Evolutionary conservation across 1,140 invertebrate species (phyloP), one percentile per base, ranked within the genome.

Genomic region (Lanistes nyassanus): DNA sequence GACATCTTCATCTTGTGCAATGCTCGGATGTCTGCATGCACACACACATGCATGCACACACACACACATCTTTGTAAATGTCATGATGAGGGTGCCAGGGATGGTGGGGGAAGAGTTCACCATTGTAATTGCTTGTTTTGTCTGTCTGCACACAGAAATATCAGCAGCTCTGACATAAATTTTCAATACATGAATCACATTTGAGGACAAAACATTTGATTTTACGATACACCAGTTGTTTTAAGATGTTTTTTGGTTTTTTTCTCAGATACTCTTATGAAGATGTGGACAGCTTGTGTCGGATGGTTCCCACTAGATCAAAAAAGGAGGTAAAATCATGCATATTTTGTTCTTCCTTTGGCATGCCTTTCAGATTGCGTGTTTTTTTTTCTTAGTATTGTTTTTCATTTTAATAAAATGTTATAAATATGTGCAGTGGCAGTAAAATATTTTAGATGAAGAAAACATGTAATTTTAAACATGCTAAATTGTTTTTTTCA

Each of bases 211-310:
- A n/a, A n/a, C n/a, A n/a, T n/a, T n/a, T n/a, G n/a, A n/a, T n/a
- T n/a, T 11, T 23, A 21, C 23, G 56, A 5, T 26, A 6, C 7
- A 58, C 56, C 7, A 31, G 21, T 58, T 58, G 7, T 31, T 6
- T 7, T 26, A 26, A 11, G 7, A 31, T 53, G 51, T 13, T 58
- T 58, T 6, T 58, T 23, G 7, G 23, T 60, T n/a, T 60, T 3
- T 7, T 31, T 60, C 29, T 60, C 56, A 60, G 56, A 60, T 60
- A 60, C n/a, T 60, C 56, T 26, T 23, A 60, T 11, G 56, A 60
- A 26, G 56, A 60, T 60, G 1, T 60, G 56, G 23, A 60, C 56
- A 60, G 56, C 6, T 60, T 60, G 29, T 60, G 56, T 60, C 56
- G 56, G 1, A 60, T 60, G 56, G 56, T 60, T 31, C 56, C 56